Conservation (phyloP, 92 coral and sea anemone species). For the Palythoa grandiflora region DNA sequence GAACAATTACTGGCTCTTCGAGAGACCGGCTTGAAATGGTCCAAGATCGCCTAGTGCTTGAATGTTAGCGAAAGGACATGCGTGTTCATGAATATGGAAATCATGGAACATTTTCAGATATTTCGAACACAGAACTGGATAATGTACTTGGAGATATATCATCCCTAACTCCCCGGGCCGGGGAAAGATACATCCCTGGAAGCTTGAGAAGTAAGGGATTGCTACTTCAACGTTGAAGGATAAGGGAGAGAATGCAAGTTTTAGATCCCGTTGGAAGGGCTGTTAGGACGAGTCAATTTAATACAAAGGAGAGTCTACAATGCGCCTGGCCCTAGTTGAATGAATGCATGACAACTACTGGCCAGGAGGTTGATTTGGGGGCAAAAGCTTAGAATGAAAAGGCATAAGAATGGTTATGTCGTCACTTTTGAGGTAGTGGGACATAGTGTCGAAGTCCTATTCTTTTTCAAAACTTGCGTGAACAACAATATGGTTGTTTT, state of each 20-base stretch:
- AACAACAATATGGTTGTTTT: neutral
- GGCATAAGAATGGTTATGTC: constrained; percentile 60
- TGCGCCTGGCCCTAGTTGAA: neutral
- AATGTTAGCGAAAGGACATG: constrained; percentile 74
- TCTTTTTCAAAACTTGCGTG: constrained; percentile 37
- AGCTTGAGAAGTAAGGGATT: constrained; percentile 62
- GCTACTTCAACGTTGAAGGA: constrained; percentile 58
- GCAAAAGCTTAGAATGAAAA: constrained; percentile 55
- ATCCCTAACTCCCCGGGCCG: constrained; percentile 68
- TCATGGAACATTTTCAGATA: constrained; percentile 11
- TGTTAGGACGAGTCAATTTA: too few relatives aligned
- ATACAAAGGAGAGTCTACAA: too few relatives aligned
- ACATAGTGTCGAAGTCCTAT: constrained; percentile 40
- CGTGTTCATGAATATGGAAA: constrained; percentile 64
- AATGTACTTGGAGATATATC: constrained; percentile 53
- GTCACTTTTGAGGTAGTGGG: constrained; percentile 51
- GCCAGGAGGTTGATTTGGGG: constrained; percentile 61
- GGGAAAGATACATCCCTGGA: constrained; percentile 67
- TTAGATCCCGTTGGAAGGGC: too few relatives aligned
- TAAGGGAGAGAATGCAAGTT: constrained; percentile 9
- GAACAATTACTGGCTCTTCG: constrained; percentile 61
- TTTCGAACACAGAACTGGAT: too few relatives aligned
- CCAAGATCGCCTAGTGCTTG: constrained; percentile 58
- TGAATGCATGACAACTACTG: constrained; percentile 55
- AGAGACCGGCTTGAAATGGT: constrained; percentile 71